phyloP scores from a whole-genome alignment of 1,140 invertebrate genomes.

The Drosophila obscura region DNA sequence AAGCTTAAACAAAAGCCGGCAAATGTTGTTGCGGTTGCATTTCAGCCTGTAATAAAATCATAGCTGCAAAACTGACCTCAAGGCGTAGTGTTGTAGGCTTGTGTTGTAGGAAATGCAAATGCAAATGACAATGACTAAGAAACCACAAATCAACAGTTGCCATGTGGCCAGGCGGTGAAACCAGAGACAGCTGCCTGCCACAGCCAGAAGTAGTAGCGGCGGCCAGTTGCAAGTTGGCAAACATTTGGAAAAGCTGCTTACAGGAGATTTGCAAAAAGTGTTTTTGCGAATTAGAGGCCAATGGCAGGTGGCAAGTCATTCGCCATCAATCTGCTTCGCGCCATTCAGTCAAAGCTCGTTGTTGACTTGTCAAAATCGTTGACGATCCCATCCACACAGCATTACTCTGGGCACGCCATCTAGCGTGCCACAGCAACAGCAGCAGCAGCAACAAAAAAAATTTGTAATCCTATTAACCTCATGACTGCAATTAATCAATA shows the following conservation, averaged over 20 bases:
- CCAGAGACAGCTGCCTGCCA: neutral
- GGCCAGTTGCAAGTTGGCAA: constrained; percentile 19
- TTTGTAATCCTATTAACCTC: constrained; percentile 76
- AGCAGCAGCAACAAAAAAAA: constrained; percentile 21
- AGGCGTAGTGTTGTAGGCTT: neutral
- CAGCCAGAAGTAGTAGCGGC: constrained; percentile 1
- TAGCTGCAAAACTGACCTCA: constrained; percentile 12
- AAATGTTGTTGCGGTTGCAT: constrained; percentile 40
- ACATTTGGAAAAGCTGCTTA: constrained; percentile 22
- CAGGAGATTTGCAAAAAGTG: constrained; percentile 15
- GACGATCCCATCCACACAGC: constrained; percentile 47
- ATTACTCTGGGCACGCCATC: constrained; percentile 56
- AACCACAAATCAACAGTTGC: constrained; percentile 36
- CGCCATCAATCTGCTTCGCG: constrained; percentile 36
- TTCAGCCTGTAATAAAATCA: constrained; percentile 45
- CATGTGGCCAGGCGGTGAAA: constrained; percentile 10
- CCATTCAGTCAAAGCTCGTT: constrained; percentile 20
- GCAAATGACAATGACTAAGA: constrained; percentile 36
- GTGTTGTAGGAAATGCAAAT: constrained; percentile 28
- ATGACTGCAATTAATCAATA: constrained; percentile 72
- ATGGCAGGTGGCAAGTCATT: constrained; percentile 58
- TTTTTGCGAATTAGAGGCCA: constrained; percentile 41
- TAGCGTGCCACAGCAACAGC: constrained; percentile 54
- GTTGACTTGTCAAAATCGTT: constrained; percentile 71
- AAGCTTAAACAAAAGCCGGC: constrained; percentile 55